Evolutionary conservation across 2,888 invertebrate genomes (phyloP), one percentile per base, ranked within the genome.

Genomic region (Liodrosophila aerea): DNA sequence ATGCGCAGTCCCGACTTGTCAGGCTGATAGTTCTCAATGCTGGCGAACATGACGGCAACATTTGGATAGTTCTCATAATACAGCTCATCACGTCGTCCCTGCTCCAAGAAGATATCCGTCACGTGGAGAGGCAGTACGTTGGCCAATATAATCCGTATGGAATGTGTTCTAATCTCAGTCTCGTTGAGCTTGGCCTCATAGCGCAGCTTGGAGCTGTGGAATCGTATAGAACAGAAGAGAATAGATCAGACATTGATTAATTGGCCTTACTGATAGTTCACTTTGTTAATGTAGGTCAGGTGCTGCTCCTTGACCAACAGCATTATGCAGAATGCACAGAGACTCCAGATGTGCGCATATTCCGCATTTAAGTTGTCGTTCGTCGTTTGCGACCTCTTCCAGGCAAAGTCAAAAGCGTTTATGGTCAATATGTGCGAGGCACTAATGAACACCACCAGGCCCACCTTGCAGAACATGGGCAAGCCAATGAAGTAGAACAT

Each of bases 41-140:
- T 95, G 0, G 98, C 98, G 89, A 98, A 98, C 96, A 98, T 97
- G 0, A 98, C 97, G 1, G 97, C 96, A 0, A 97, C 97, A 71
- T 94, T 94, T 41, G 93, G 93, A 86, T 98, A 97, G 64, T 94
- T 94, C 88, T 97, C 95, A 78, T 95, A 95, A 88, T 97, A 97
- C 1, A 97, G 91, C 68, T 96, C 95, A 46, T 93, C 93, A 49
- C n/a, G 29, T 1, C 9, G 37, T 1, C 29, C 40, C 0, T 7
- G 41, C 1, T 39, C 29, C n/a, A 51, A 4, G 12, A 53, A 75
- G 2, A 29, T 45, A 1, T 44, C n/a, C 0, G 95, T 97, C 65
- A 98, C 98, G 89, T 98, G 97, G 27, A 93, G 93, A 0, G 98
- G 98, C 33, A 98, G 91, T 78, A 98, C 97, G 88, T 98, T 98